A percentile compares a stretch with the other conserved stretches of the same genome.
Conservation (phyloP, 2,113 vertebrate genomes). For the Nannospalax galili region DNA sequence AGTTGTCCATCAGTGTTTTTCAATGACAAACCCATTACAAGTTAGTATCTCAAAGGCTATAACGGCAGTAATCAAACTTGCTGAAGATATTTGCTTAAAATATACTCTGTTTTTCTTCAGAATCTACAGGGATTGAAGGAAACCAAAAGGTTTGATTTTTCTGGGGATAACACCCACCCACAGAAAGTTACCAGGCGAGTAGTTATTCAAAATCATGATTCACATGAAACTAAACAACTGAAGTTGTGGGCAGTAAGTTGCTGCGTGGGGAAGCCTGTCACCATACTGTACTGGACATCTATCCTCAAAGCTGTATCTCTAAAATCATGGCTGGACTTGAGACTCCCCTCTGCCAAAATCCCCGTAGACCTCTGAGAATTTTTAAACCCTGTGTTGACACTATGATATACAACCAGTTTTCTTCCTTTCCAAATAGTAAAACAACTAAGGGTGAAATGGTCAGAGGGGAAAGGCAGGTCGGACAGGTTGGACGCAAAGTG, state of each 20-base stretch:
- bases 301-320: neutral
- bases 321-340: neutral
- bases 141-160: slow-evolving; percentile 48
- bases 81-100: neutral
- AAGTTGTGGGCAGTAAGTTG: neutral
- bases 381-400: neutral
- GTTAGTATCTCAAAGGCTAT: neutral
- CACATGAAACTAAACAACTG: neutral
- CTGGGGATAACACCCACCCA: neutral
- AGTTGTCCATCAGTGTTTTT: neutral
- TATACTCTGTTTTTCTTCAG: neutral
- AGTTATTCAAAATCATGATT: neutral
- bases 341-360: neutral
- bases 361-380: neutral
- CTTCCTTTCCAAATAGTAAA: neutral
- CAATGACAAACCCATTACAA: neutral
- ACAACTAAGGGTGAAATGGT: neutral
- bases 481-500: neutral
- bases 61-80: neutral
- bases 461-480: neutral
- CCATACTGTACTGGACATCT: neutral
- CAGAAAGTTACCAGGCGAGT: neutral
- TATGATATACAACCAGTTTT: neutral
- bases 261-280: neutral
- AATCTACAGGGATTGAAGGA: neutral